Percentiles rank a stretch among this genome's conserved stretches.
phyloP scores from a whole-genome alignment of 1,140 invertebrate species.

The Aphis craccivora region DNA sequence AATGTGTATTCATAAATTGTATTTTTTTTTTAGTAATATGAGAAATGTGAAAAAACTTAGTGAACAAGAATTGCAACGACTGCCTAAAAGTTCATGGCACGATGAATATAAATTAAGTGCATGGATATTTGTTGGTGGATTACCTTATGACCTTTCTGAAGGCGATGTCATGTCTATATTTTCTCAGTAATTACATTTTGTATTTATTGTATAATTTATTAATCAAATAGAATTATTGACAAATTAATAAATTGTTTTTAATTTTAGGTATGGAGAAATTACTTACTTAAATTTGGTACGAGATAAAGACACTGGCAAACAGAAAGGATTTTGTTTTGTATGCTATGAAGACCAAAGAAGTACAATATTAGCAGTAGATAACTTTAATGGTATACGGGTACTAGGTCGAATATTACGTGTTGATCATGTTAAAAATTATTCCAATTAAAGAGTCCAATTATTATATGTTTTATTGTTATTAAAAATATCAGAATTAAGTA shows the following conservation, averaged over 20 bases:
- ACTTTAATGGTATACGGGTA: conserved; percentile 90
- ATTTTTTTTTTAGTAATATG: conserved; percentile 70
- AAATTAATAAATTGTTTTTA: neutral
- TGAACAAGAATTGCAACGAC: conserved; percentile 82
- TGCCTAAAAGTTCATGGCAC: conserved; percentile 93
- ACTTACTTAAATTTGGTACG: conserved; percentile 96
- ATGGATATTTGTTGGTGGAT: conserved; percentile 96
- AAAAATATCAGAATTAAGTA: too few species aligned
- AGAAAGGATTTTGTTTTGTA: conserved; percentile 94
- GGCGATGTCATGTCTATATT: conserved; percentile 97
- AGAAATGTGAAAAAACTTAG: conserved; percentile 94
- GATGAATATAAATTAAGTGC: conserved; percentile 96
- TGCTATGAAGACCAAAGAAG: conserved; percentile 99
- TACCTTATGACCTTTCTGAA: conserved; percentile 95
- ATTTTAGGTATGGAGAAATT: conserved; percentile 90
- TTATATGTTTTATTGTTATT: too few species aligned
- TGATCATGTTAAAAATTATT: conserved; percentile 94
- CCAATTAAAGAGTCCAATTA: too few species aligned
- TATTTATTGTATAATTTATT: conserved; percentile 15
- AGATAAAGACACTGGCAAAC: conserved; percentile 94
- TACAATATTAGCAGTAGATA: conserved; percentile 94
- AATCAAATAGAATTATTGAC: neutral
- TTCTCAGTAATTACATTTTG: conserved; percentile 83
- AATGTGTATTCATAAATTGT: neutral
- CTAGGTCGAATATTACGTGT: conserved; percentile 83